Base-by-base conservation (phyloP, 2,888 invertebrate species). In the Adela reaumurella region DNA sequence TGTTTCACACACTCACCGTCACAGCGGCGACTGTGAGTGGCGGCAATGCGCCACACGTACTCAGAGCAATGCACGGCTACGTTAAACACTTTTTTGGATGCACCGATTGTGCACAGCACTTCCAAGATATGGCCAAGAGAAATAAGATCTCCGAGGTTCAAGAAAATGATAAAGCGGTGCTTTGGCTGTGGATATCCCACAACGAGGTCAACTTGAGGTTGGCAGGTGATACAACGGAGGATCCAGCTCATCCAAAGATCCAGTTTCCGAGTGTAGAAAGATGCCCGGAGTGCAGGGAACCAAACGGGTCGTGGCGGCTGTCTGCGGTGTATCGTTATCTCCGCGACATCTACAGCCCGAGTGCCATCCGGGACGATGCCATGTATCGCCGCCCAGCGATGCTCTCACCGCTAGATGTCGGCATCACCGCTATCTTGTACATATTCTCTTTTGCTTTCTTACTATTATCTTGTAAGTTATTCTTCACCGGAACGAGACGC, bases 141-240 rank as follows among this genome's bases (percentile, higher is more conserved):
- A 84, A 87, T 51, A 83, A 88, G 61, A 81, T 90, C 52, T 83
- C 83, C 61, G 84, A 86, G 57, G 88, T 92, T 0, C 74, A 79
- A 16, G 84, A 83, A 47, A 83, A 85, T 56, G 85, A 90, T 50
- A 90, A 92, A 52, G 86, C 88, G 16, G 84, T 97, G 1, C 68
- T 97, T 42, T 98, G 97, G 96, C 72, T 98, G 19, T 98, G 97
- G 97, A 82, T 83, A 58, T 90, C 93, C 0, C 97, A 98, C 65
- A 98, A 98, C 67, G 87, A 88, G 68, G 97, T 94, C 0, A 99
- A 99, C 67, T 76, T 87, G 54, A 83, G 97, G 56, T 76, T 99
- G 19, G 83, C 90, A 18, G 92, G 93, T 1, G 94, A 96, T 66
- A 55, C 72, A 3, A 92, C 94, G 1, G 97, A 97, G 70, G 98